phyloP scores from a whole-genome alignment of 2,797 vertebrate species.

The Mormyrops boulengeri region DNA sequence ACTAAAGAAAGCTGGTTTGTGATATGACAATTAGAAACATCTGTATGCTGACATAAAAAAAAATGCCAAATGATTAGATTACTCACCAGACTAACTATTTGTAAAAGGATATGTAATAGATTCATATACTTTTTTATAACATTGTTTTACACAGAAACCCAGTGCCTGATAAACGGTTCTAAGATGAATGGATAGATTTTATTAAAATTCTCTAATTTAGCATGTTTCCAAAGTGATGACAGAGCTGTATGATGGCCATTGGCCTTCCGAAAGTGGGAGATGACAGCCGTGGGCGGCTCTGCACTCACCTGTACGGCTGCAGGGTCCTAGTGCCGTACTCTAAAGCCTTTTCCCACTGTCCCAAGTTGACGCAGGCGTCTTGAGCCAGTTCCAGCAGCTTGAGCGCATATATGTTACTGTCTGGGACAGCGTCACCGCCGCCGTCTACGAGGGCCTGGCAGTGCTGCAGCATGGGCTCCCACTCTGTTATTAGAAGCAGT shows the following conservation, averaged over 20 bases:
- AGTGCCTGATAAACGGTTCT: not conserved
- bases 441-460: conserved; percentile 59
- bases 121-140: not conserved
- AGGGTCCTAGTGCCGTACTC: conserved; percentile 69
- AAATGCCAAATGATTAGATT: not conserved
- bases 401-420: conserved; percentile 81
- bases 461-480: conserved; percentile 57
- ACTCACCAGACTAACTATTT: not conserved
- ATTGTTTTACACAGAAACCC: not conserved
- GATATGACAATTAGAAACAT: not conserved
- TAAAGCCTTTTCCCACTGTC: conserved; percentile 71
- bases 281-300: not conserved
- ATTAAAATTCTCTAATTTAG: not conserved
- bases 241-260: not conserved
- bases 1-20: not conserved
- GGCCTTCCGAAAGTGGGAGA: not conserved
- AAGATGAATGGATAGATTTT: not conserved
- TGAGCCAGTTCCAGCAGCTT: conserved; percentile 75
- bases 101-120: not conserved
- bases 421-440: conserved; percentile 57
- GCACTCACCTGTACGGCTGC: conserved; percentile 53
- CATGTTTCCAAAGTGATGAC: not conserved
- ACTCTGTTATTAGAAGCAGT: conserved; percentile 64
- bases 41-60: not conserved
- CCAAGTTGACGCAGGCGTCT: conserved; percentile 78